These are phyloP conservation scores for Idaea aversata DNA, from an alignment of 2,888 invertebrate species.

Conservation along the genomic window DNA sequence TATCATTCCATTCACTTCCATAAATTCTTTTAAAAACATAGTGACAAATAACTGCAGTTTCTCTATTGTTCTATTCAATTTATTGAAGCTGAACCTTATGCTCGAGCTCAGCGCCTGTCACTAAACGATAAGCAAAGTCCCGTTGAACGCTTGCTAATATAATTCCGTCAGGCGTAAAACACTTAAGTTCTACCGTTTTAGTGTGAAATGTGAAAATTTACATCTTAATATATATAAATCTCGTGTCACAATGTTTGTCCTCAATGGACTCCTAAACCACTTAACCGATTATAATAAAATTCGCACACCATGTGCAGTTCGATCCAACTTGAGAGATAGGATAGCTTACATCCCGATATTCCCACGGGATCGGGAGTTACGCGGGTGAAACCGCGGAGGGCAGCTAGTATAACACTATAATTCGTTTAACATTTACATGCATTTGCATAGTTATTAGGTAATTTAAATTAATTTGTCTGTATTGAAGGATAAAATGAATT, in stretches of 20 bases:
- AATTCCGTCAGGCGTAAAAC: neutral
- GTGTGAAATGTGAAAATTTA: neutral
- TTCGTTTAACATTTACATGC: neutral
- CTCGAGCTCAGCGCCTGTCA: constrained; percentile 13
- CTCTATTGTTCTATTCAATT: neutral
- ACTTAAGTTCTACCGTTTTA: neutral
- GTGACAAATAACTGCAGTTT: neutral
- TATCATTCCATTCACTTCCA: no score
- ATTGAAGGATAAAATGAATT: no score
- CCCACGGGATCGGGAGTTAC: no score
- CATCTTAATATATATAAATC: no score
- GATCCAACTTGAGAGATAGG: no score
- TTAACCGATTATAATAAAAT: no score
- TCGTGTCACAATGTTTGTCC: no score
- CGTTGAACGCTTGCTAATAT: constrained; percentile 12
- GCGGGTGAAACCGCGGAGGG: no score
- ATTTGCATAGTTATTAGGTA: neutral
- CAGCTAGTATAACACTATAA: neutral
- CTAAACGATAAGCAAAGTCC: constrained; percentile 11
- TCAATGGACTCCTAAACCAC: no score
- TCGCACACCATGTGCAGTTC: no score
- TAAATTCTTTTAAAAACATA: neutral
- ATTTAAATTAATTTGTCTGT: neutral
- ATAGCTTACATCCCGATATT: no score
- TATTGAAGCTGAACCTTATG: neutral